phyloP scores from a whole-genome alignment of 2,797 vertebrate genomes.

The Halcyon smyrnensis region DNA sequence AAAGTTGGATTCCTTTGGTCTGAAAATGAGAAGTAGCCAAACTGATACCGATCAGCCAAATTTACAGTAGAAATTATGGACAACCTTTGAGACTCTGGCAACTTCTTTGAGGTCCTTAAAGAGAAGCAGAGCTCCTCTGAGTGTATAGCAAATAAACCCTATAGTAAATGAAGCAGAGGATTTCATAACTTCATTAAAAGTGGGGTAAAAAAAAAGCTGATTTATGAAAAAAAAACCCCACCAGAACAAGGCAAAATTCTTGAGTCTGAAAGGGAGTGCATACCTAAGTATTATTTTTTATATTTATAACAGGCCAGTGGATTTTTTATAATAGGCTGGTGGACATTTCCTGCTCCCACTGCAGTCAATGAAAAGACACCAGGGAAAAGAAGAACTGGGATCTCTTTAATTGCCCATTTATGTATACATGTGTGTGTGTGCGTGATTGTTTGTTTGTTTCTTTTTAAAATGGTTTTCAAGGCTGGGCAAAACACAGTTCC shows the following conservation, averaged over 20 bases:
- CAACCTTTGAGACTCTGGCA: neutral
- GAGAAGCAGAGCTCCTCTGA: neutral
- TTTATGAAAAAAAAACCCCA: neutral
- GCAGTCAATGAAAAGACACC: neutral
- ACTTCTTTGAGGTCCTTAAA: neutral
- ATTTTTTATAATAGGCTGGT: neutral
- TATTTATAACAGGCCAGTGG: neutral
- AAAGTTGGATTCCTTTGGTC: neutral
- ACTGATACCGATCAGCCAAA: neutral
- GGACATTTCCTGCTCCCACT: neutral
- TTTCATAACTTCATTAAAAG: neutral
- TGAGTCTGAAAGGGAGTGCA: neutral
- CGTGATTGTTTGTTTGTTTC: too few species aligned
- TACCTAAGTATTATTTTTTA: neutral
- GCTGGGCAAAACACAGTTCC: neutral
- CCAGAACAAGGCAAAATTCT: neutral
- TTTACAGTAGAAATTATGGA: neutral
- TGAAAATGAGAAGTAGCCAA: neutral
- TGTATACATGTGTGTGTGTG: fast-evolving
- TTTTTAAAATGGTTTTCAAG: neutral
- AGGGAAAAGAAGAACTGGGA: neutral
- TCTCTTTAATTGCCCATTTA: neutral
- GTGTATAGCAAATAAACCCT: neutral
- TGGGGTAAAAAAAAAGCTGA: neutral
- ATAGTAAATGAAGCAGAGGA: neutral